phyloP scores from a whole-genome alignment of 92 coral and sea anemone species.

The Zoanthus sansibaricus region DNA sequence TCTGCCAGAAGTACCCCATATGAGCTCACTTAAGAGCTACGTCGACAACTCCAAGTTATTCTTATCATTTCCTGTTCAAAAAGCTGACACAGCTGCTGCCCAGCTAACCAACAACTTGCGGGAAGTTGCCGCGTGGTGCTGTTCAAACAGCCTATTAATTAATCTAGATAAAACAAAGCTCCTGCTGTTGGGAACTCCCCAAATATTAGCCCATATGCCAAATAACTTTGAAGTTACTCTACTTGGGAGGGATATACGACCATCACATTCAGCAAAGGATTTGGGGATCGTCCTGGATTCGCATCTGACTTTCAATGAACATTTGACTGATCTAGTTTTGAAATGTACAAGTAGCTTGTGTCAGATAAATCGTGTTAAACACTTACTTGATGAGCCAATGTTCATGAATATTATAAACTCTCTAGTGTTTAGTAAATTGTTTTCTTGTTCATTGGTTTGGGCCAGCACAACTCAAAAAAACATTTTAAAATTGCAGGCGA shows the following conservation, averaged over 20 bases:
- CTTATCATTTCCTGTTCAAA: conserved; percentile 33
- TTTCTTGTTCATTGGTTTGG: neutral
- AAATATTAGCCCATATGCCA: conserved; percentile 27
- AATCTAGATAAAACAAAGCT: conserved; percentile 52
- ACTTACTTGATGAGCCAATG: conserved; percentile 1
- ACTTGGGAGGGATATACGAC: conserved; percentile 23
- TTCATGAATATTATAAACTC: neutral
- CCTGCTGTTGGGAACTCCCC: conserved; percentile 40
- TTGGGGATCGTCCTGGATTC: too few relatives aligned
- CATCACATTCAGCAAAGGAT: neutral
- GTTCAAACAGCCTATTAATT: conserved; percentile 47
- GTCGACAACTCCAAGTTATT: conserved; percentile 18
- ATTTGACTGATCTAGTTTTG: neutral
- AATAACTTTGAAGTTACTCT: conserved; percentile 38
- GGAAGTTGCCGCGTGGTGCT: conserved; percentile 49
- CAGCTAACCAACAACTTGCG: conserved; percentile 33
- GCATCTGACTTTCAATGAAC: conserved; percentile 2
- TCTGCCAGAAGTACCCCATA: conserved; percentile 32
- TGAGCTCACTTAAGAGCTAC: conserved; percentile 19
- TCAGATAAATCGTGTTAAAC: neutral
- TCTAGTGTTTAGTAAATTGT: neutral
- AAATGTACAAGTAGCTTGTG: conserved; percentile 5
- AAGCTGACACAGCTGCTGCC: conserved; percentile 7
- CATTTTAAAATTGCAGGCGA: conserved; percentile 2
- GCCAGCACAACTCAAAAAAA: neutral